Percentiles rank a stretch among this genome's conserved stretches.
Conservation (phyloP, 2,888 invertebrate species). For the Cheilosia vernalis region DNA sequence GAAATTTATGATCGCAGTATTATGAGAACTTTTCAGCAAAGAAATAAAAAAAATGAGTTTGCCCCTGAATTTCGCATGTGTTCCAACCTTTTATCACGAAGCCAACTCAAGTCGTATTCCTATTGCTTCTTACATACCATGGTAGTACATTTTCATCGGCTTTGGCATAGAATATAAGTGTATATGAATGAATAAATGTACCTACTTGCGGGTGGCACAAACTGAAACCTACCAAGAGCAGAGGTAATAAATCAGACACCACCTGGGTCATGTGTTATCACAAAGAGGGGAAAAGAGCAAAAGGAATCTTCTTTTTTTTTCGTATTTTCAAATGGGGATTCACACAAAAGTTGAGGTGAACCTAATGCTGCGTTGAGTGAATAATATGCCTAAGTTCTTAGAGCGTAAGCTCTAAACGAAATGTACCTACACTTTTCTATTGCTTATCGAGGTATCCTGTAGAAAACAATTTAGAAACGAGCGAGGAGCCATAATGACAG, state of each 20-base stretch:
- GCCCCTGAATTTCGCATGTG: background rate
- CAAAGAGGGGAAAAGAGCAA: background rate
- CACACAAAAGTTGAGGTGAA: slow-evolving; percentile 12
- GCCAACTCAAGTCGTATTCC: slow-evolving; percentile 21
- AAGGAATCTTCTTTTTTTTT: background rate
- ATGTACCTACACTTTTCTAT: too few species aligned
- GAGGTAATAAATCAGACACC: slow-evolving; percentile 44
- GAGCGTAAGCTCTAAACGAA: background rate
- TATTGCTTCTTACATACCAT: slow-evolving; percentile 4
- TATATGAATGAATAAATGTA: background rate
- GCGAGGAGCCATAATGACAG: slow-evolving; percentile 17
- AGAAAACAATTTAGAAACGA: slow-evolving; percentile 11
- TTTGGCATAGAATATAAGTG: background rate
- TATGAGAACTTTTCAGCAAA: background rate
- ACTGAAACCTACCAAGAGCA: slow-evolving; percentile 26
- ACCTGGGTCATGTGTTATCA: slow-evolving; percentile 40
- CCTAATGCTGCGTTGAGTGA: background rate
- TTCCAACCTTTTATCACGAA: slow-evolving; percentile 16
- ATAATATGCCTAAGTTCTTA: background rate
- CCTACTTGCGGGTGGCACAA: slow-evolving; percentile 1
- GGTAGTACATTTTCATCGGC: slow-evolving; percentile 26
- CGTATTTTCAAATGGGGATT: slow-evolving; percentile 16
- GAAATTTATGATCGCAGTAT: slow-evolving; percentile 38
- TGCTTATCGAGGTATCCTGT: background rate
- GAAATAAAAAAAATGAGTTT: background rate